Base-by-base conservation (phyloP, 1,140 invertebrate genomes). In the Musca domestica region DNA sequence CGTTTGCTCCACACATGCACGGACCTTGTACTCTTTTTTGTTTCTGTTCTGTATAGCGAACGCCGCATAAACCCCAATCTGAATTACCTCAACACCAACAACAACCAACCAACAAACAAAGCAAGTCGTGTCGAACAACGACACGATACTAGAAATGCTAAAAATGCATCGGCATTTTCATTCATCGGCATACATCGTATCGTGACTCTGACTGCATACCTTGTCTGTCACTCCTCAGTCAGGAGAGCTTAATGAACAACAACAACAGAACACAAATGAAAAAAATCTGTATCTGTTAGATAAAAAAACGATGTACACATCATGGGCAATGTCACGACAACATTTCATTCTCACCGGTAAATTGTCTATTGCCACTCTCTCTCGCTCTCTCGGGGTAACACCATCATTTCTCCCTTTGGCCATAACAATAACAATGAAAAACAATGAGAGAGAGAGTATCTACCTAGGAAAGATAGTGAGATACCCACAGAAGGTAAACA, bases 91-190 rank as follows among this genome's bases (percentile, higher is more conserved):
- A 41, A 58, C 3, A 20, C 54, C n/a, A 27, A n/a, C n/a, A n/a
- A n/a, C n/a, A n/a, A n/a, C n/a, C n/a, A n/a, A n/a, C n/a, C n/a
- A n/a, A 58, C 17, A 51, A 3, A 51, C 20, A 51, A 19, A 51
- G 17, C 9, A 9, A 51, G 17, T 20, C 48, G 20, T 19, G 9
- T 19, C 17, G 17, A 51, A 51, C 17, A 19, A 51, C 20, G 17
- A 7, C 17, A 20, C 17, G 5, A 51, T 12, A n/a, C 20, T 20
- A 19, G 48, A 51, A 51, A 51, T 20, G 17, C 48, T 51, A 58
- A 58, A 58, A 58, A 54, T 58, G 76, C 76, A 77, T 77, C 76
- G 76, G 76, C 72, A 77, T 77, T 77, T 77, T 77, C 76, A 77
- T 77, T 58, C 54, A 58, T 41, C 34, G 34, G 34, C 34, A 41